Evolutionary conservation across 2,888 invertebrate genomes (phyloP).

Genomic region (Ochropleura plecta): DNA sequence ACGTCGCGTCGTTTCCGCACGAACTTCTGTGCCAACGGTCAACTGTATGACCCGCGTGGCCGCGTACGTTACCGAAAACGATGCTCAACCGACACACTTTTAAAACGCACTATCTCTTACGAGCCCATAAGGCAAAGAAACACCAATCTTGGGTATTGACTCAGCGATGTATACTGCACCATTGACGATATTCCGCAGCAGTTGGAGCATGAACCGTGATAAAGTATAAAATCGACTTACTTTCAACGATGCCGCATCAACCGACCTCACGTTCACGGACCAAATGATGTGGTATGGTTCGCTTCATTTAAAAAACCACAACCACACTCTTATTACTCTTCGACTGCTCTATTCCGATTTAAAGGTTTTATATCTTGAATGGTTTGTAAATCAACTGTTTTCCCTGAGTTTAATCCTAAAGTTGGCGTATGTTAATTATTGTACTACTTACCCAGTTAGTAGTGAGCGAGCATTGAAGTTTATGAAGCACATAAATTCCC

Average conservation of each 20-base stretch:
- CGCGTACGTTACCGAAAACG: conserved; percentile 54
- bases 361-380: conserved; percentile 22
- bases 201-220: conserved; percentile 66
- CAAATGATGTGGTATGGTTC: conserved; percentile 76
- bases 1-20: conserved; percentile 73
- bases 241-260: conserved; percentile 74
- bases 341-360: conserved; percentile 37
- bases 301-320: conserved; percentile 78
- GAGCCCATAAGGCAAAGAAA: conserved; percentile 20
- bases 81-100: conserved; percentile 49
- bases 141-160: conserved; percentile 34
- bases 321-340: conserved; percentile 65
- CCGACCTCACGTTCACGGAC: conserved; percentile 77
- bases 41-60: conserved; percentile 62
- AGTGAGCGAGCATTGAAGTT: background rate
- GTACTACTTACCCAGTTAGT: background rate
- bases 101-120: conserved; percentile 23
- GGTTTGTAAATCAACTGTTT: conserved; percentile 14
- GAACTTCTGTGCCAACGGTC: conserved; percentile 65
- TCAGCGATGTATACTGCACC: conserved; percentile 62
- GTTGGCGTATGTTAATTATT: conserved; percentile 4
- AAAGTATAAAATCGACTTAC: conserved; percentile 74
- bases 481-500: background rate
- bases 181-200: conserved; percentile 48
- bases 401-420: background rate